phyloP scores from a whole-genome alignment of 2,113 vertebrate genomes.

The Brachionichthys hirsutus region DNA sequence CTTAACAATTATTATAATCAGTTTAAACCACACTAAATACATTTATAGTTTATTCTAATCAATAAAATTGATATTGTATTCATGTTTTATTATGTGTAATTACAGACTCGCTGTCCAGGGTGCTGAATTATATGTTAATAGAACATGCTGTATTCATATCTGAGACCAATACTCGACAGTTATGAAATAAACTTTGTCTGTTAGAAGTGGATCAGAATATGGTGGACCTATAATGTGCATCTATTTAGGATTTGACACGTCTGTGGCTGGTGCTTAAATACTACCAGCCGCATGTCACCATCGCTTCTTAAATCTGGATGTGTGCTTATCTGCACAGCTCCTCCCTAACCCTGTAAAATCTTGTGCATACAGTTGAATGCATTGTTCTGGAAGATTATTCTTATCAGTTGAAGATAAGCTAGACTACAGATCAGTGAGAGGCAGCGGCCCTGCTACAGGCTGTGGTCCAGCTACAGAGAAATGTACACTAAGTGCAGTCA shows the following conservation, averaged over 20 bases:
- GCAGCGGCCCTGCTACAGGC: conserved; percentile 58
- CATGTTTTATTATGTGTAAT: conserved; percentile 23
- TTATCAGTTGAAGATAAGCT: conserved; percentile 62
- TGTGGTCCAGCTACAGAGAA: conserved; percentile 67
- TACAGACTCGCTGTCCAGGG: conserved; percentile 62
- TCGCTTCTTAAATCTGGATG: conserved; percentile 29
- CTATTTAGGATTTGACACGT: not conserved
- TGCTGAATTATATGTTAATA: conserved; percentile 56
- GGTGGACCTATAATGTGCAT: not conserved
- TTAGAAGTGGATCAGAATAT: not conserved
- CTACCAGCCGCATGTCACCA: conserved; percentile 32
- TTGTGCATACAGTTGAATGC: conserved; percentile 54
- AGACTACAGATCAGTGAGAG: conserved; percentile 42
- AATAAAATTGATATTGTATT: not conserved
- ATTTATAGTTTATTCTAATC: not conserved
- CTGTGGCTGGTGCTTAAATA: not conserved
- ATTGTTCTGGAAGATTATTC: conserved; percentile 68
- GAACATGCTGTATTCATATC: not conserved
- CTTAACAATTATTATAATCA: not conserved
- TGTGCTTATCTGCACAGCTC: conserved; percentile 68
- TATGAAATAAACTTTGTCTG: not conserved
- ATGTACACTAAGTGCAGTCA: conserved; percentile 75
- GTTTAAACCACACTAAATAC: not conserved
- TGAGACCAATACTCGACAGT: not conserved
- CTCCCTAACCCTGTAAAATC: conserved; percentile 52